Base-by-base conservation (phyloP, 2,888 invertebrate genomes). In the Protonemura montana region DNA sequence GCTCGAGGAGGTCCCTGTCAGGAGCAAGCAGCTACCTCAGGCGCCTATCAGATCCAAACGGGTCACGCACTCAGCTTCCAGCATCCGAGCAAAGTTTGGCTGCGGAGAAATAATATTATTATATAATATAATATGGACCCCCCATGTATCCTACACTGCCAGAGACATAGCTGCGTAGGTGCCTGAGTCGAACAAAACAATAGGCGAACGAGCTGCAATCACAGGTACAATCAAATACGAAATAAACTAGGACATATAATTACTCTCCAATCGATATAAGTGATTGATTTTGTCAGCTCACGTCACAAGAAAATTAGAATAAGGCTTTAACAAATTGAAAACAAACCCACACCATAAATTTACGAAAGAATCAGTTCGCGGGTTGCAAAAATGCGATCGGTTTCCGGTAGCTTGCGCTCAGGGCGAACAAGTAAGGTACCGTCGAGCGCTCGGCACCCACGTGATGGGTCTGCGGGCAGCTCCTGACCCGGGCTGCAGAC, bases 41-140 rank as follows among this genome's bases (percentile, higher is more conserved):
- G 85, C 82, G 82, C 82, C 82, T 82, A 87, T 87, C 87, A 82
- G 87, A 87, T 87, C 77, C 42, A 59, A 85, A 82, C 82, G 77
- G 85, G 85, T 87, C 87, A 85, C 87, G 82, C 83, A 85, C n/a
- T 26, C 41, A 25, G 35, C 41, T 30, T 42, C 30, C 82, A 27
- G 82, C 82, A 35, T 76, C 29, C 59, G 29, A 29, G 82, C 76
- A 27, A 76, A 27, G 29, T 83, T 86, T 86, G 21, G 82, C 78
- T 80, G 28, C 77, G 41, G 82, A 85, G 82, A 81, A 81, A 35
- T 26, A 85, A 35, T 85, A 85, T 86, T 77, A 84, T 59, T 59
- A 21, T 59, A 59, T 59, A 59, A 59, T 59, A 59, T 59, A 59
- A 59, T 59, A 59, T 59, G 59, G 86, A 86, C 86, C 86, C 86